Percentiles rank a stretch among this genome's conserved stretches.
Evolutionary conservation across 2,113 vertebrate genomes (phyloP).

Genomic region (Pan troglodytes): DNA sequence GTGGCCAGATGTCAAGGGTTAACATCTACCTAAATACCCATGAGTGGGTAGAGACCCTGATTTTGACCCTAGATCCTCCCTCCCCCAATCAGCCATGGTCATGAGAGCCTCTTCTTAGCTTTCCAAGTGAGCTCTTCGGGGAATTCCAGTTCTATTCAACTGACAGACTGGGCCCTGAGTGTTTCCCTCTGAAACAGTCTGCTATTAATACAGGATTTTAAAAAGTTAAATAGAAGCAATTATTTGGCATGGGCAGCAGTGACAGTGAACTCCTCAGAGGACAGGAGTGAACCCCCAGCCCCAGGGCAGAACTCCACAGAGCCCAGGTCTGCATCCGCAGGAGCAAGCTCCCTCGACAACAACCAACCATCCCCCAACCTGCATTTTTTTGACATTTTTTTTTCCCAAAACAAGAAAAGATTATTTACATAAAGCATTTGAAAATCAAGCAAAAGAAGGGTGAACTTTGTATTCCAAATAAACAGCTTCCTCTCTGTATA

Average conservation of each 20-base stretch:
- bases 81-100: no score
- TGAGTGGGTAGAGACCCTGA: neutral
- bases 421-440: neutral
- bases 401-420: neutral
- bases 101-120: neutral
- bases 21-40: no score
- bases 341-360: neutral
- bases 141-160: rapidly evolving
- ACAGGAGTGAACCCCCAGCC: neutral
- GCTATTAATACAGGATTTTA: rapidly evolving
- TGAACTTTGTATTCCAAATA: neutral
- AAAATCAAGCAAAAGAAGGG: neutral
- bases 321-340: neutral
- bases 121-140: neutral
- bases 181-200: neutral
- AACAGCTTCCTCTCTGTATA: no score
- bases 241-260: rapidly evolving
- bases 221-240: neutral
- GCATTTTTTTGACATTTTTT: neutral
- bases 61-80: no score
- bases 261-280: neutral
- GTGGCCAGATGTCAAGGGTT: neutral
- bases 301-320: neutral
- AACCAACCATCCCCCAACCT: neutral
- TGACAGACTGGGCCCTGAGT: neutral